These are phyloP conservation scores for Potamarius usumacintae DNA, from an alignment of 2,113 vertebrate genomes.

Conservation along the genomic window DNA sequence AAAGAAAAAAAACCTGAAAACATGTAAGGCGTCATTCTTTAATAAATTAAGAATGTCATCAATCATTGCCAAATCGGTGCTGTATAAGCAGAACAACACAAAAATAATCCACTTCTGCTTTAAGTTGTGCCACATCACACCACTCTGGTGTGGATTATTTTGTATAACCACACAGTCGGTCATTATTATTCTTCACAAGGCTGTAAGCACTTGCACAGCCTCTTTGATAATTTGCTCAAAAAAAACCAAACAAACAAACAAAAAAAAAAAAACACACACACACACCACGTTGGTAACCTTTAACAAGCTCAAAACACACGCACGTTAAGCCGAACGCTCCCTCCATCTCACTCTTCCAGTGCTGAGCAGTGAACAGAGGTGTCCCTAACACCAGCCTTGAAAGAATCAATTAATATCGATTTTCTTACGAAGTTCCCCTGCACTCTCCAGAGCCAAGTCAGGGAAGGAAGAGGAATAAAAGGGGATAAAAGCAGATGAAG, in stretches of 20 bases:
- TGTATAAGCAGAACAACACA: background rate
- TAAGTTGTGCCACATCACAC: background rate
- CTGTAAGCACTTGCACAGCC: constrained; percentile 23
- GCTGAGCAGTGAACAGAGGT: constrained; percentile 68
- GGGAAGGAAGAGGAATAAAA: constrained; percentile 67
- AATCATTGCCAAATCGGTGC: background rate
- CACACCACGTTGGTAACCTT: constrained; percentile 69
- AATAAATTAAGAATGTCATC: background rate
- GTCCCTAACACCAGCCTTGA: constrained; percentile 63
- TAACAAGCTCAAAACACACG: constrained; percentile 60
- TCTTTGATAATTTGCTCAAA: constrained; percentile 62
- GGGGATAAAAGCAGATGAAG: constrained; percentile 71
- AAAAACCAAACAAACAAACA: constrained; percentile 38
- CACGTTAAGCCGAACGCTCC: constrained; percentile 64
- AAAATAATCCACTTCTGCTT: background rate
- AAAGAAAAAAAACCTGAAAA: no score
- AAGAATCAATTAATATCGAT: constrained; percentile 78
- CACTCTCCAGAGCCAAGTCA: constrained; percentile 69
- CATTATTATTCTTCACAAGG: constrained; percentile 21
- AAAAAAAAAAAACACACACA: background rate
- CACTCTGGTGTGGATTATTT: background rate
- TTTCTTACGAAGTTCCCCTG: constrained; percentile 64
- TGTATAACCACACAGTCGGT: background rate
- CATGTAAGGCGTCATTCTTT: background rate
- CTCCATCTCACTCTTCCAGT: constrained; percentile 67